Evolutionary conservation across 1,140 invertebrate species (phyloP), one percentile per base, ranked within the genome.

Genomic region (Apis laboriosa): DNA sequence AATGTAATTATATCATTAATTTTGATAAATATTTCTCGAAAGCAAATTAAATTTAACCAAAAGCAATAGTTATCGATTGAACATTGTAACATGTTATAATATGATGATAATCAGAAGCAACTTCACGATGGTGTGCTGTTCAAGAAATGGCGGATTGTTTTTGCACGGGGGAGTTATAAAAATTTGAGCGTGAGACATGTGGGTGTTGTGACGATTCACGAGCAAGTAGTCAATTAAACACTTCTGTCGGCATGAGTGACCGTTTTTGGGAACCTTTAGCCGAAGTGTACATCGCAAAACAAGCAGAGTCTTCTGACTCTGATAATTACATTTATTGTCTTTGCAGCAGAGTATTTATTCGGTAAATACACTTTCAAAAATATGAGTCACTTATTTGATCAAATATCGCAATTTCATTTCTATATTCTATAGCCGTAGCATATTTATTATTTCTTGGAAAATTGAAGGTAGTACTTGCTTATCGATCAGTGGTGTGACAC

Each of bases 201-300:
- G 77, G 76, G 49, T 88, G 68, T 90, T 91, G 81, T 89, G 88
- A 90, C 87, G 70, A 84, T 84, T 78, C 15, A 81, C 64, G 67
- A 73, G 63, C 75, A 67, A 67, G 51, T 55, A 66, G 60, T 49
- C 64, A 77, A 75, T 83, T 79, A 55, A 71, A 79, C 17, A 61
- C n/a, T 53, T 64, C 12, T 72, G 72, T 82, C 90, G 88, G 76
- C 19, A 93, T 93, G 93, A 91, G 90, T 64, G 92, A 93, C 58
- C 89, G 88, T 43, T 92, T 86, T 72, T 93, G 93, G 92, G 93
- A 93, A 87, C 90, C 93, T 70, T 90, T 93, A 78, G 93, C 93
- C 11, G 91, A 93, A 83, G 91, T 93, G 83, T 93, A 92, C 80
- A 92, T 93, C 66, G 86, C 91, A 58, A 87, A 93, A 73, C 89